Evolutionary conservation across 2,888 invertebrate genomes (phyloP), one percentile per base, ranked within the genome.

Genomic region (Mythimna albipuncta): DNA sequence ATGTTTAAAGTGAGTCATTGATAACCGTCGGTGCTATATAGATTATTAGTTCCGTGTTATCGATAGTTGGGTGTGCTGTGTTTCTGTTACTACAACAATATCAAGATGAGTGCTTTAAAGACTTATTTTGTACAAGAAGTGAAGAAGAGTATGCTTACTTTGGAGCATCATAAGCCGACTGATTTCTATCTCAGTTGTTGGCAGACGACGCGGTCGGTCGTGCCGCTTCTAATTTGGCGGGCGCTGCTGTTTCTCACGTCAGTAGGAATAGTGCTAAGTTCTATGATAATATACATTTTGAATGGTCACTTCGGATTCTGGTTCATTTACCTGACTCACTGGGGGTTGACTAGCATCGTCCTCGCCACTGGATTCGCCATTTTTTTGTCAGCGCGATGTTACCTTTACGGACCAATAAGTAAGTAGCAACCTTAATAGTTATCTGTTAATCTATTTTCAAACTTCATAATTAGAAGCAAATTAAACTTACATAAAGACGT

Each of bases 321-420:
- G 96, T 94, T 94, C 77, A 96, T 97, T 84, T 97, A 96, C 85
- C 91, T 97, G 57, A 97, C 97, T 19, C 96, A 97, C 87, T 97
- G 97, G 97, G 97, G 97, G 9, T 91, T 96, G 62, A 87, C 89
- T 2, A 80, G 92, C 50, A 93, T 93, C 78, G 78, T 92, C 7
- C 71, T 94, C 2, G 86, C 93, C 1, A 94, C 94, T 13, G 94
- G 91, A 72, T 94, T 95, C 58, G 90, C 93, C 2, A 86, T 89
- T n/a, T 89, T 79, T 9, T 90, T 95, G n/a, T 96, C 96, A 1
- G 90, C 89, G 32, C 91, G 94, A 54, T 92, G 93, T 77, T 94
- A 92, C 82, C 81, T 94, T 66, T 91, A 91, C 74, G 95, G 95
- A 89, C 95, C 95, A 54, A 89, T 95, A 83, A 93, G 96, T 96